These are phyloP conservation scores for Solea senegalensis DNA, from an alignment of 2,113 vertebrate genomes.

Conservation along the genomic window DNA sequence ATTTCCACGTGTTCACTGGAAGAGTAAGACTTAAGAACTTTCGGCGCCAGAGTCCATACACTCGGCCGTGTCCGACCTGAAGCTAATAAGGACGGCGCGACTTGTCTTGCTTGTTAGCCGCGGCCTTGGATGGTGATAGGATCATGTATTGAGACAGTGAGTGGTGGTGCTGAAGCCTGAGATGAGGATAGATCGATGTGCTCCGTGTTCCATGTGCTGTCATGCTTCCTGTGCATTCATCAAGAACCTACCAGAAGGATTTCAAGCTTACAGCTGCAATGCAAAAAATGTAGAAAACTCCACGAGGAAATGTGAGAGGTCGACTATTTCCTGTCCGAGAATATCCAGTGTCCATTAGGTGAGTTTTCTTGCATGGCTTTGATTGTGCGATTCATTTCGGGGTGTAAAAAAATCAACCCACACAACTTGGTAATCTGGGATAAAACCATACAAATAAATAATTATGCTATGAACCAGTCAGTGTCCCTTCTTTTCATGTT, in stretches of 20 bases:
- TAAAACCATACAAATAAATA: too few species aligned
- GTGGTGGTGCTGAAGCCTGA: not conserved
- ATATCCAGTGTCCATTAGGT: too few species aligned
- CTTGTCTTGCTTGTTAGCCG: constrained; percentile 49
- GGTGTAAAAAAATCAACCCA: too few species aligned
- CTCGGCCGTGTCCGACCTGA: constrained; percentile 21
- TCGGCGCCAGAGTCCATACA: constrained; percentile 19
- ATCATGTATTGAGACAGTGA: constrained; percentile 27
- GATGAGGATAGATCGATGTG: constrained; percentile 18
- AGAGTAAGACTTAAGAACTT: constrained; percentile 7
- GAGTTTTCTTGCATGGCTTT: too few species aligned
- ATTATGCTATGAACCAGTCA: too few species aligned
- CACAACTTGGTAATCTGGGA: too few species aligned
- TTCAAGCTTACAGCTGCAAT: constrained; percentile 10
- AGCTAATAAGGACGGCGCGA: constrained; percentile 41
- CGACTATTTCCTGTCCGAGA: too few species aligned
- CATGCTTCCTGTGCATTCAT: not conserved
- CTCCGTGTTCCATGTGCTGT: constrained; percentile 16
- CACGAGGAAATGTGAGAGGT: too few species aligned
- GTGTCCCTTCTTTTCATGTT: too few species aligned
- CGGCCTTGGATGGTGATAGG: constrained; percentile 23
- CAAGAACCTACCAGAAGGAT: not conserved
- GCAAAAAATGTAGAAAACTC: too few species aligned
- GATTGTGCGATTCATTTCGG: too few species aligned
- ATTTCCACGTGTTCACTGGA: constrained; percentile 23